phyloP scores from a whole-genome alignment of 2,113 vertebrate genomes.

The Amphilophus citrinellus region DNA sequence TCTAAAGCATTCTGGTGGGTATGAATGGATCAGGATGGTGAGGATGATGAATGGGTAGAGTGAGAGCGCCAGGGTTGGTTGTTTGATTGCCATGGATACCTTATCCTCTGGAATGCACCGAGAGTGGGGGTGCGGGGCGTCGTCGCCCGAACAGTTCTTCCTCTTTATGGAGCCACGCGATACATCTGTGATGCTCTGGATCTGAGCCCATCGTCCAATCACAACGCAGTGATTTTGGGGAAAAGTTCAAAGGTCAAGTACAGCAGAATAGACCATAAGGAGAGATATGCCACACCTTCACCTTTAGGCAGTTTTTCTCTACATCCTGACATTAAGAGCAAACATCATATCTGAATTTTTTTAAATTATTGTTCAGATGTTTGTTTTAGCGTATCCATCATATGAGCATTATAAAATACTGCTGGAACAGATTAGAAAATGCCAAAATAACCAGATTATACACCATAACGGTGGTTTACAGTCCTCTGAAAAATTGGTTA shows the following conservation, averaged over 20 bases:
- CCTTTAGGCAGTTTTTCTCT: background rate
- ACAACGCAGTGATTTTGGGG: background rate
- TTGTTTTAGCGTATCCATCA: background rate
- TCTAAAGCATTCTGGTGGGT: background rate
- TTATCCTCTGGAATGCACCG: slow-evolving; percentile 73
- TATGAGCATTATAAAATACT: background rate
- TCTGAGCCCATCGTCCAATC: slow-evolving; percentile 65
- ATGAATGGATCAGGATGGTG: background rate
- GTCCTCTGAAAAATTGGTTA: background rate
- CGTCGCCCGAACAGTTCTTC: slow-evolving; percentile 62
- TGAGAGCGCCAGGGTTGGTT: background rate
- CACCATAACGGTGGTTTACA: background rate
- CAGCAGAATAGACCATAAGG: background rate
- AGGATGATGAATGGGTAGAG: slow-evolving; percentile 15
- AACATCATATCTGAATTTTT: too few relatives aligned
- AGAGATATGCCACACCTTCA: background rate
- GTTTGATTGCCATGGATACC: slow-evolving; percentile 73
- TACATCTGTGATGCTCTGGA: slow-evolving; percentile 84
- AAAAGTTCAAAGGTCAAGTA: slow-evolving; percentile 42
- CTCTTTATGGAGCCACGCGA: slow-evolving; percentile 81
- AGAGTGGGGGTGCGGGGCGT: slow-evolving; percentile 57
- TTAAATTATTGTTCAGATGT: background rate
- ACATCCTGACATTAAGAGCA: background rate
- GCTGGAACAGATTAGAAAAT: background rate
- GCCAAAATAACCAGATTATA: background rate